Base-by-base conservation (phyloP, 2,113 vertebrate species). In the Nothobranchius kuhntae region DNA sequence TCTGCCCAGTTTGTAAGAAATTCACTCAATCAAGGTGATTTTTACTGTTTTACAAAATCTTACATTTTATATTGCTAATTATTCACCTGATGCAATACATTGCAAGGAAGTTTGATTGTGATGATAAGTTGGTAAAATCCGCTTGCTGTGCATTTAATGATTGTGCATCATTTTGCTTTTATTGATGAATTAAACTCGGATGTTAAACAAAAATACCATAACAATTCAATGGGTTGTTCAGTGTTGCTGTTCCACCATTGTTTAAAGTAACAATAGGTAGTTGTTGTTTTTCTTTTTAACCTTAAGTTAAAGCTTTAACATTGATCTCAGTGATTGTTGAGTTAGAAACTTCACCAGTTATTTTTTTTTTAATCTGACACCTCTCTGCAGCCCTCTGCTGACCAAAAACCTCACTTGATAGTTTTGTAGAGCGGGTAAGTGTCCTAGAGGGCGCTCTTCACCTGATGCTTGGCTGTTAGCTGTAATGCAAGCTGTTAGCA, bases 1-100 rank as follows among this genome's bases (percentile, higher is more conserved):
- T 8, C 48, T 67, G 66, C 30, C 56, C 44, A 72, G 61, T 59
- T 60, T 53, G 60, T 71, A 65, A 55, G 17, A 61, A 6, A 3
- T 30, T 30, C 30, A 30, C 1, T 30, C 9, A 65, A 62, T 45
- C 35, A 3, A 11, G 46, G 44, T 5, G 24, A 52, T 65, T 35
- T 55, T 14, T 13, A 13, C 13, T 58, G 3, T 55, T 36, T 15
- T 38, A 12, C 3, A 35, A 13, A 9, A 0, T 8, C 0, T 12
- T 45, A 11, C 9, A 24, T 7, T 53, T 35, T 17, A 24, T 35
- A 53, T 38, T 47, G 35, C 15, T 26, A 26, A 59, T 56, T n/a
- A 35, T n/a, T 48, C 7, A 46, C 3, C 9, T 9, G 11, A 44
- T 10, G 13, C 0, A 52, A 13, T 21, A 12, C 24, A 7, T 9